A percentile compares a stretch with the other conserved stretches of the same genome.
Conservation (phyloP, 2,888 invertebrate genomes). For the Nephrotoma guestfalica region DNA sequence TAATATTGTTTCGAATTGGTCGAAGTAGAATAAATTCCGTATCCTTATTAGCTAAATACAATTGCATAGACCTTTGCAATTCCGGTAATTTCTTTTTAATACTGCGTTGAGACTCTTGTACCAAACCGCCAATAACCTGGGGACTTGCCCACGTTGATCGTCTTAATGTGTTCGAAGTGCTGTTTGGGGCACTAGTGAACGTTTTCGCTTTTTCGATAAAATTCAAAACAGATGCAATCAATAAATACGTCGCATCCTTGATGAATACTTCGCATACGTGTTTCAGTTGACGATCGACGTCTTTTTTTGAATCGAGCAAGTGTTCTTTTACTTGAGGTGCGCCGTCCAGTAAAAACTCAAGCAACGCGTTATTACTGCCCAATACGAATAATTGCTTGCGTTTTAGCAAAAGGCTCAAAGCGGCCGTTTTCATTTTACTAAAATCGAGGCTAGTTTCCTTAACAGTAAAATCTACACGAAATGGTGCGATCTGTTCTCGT, state of each 20-base stretch:
- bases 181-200: neutral
- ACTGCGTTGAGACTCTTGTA: conserved; percentile 61
- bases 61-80: conserved; percentile 78
- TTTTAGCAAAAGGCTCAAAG: conserved; percentile 58
- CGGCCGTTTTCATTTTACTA: conserved; percentile 78
- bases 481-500: conserved; percentile 95
- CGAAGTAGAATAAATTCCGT: conserved; percentile 94
- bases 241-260: conserved; percentile 53
- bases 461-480: conserved; percentile 86
- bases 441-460: conserved; percentile 91
- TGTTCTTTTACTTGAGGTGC: conserved; percentile 89
- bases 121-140: conserved; percentile 52
- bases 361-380: conserved; percentile 74
- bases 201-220: conserved; percentile 52
- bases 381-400: conserved; percentile 75
- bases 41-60: conserved; percentile 91
- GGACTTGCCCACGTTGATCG: conserved; percentile 51
- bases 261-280: conserved; percentile 81
- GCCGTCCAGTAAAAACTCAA: conserved; percentile 86
- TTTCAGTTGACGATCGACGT: conserved; percentile 88
- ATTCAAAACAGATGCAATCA: conserved; percentile 57
- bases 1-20: conserved; percentile 83
- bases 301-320: conserved; percentile 85
- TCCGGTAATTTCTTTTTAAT: conserved; percentile 67
- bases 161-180: conserved; percentile 15